These are phyloP conservation scores for Drosophila anceps DNA, from an alignment of 2,888 invertebrate species.

Conservation along the genomic window DNA sequence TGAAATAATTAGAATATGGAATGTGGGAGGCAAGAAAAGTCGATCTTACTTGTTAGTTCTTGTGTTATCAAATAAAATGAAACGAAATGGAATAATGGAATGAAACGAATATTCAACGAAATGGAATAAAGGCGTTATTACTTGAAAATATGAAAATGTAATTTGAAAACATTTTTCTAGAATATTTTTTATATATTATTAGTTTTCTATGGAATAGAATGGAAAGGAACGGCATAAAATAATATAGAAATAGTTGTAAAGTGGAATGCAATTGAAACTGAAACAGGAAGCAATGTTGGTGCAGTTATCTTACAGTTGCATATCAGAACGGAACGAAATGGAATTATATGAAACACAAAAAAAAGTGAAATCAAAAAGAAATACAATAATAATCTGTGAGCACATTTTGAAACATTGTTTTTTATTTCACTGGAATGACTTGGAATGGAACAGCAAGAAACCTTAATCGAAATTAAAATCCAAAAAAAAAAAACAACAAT, in stretches of 20 bases:
- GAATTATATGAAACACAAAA: too few species aligned
- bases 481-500: background rate
- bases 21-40: background rate
- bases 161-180: too few species aligned
- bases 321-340: background rate
- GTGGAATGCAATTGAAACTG: background rate
- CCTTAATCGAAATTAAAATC: background rate
- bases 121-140: too few species aligned
- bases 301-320: background rate
- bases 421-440: background rate
- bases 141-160: too few species aligned
- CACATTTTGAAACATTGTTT: too few species aligned
- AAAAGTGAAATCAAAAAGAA: too few species aligned
- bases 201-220: background rate
- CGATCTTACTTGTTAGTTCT: too few species aligned
- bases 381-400: too few species aligned
- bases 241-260: too few species aligned
- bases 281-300: background rate
- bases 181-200: too few species aligned
- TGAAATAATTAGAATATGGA: background rate
- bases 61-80: too few species aligned
- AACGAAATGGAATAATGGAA: background rate
- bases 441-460: background rate
- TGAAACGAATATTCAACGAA: too few species aligned
- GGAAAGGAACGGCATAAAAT: background rate